A percentile compares a stretch with the other conserved stretches of the same genome.
Conservation (phyloP, 2,888 invertebrate genomes). For the Pollenia amentaria region DNA sequence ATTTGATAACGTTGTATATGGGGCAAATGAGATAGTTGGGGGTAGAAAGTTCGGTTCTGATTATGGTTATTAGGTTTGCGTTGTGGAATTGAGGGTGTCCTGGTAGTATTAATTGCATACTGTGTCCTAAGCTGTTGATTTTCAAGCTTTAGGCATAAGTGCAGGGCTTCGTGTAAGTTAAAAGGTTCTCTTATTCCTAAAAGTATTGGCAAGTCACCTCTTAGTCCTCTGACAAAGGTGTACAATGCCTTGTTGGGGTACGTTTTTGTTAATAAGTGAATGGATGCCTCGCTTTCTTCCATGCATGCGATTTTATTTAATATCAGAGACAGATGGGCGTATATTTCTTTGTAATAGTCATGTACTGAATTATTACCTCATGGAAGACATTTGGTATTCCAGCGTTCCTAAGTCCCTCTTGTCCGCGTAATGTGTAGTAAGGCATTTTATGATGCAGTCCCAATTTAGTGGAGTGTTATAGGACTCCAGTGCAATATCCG, state of each 20-base stretch:
- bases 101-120: not conserved
- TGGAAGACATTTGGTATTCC: conserved; percentile 67
- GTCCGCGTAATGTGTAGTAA: conserved; percentile 64
- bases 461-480: not conserved
- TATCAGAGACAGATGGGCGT: conserved; percentile 8
- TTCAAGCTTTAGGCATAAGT: not conserved
- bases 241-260: not conserved
- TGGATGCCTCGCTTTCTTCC: not conserved
- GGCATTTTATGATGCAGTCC: conserved; percentile 19
- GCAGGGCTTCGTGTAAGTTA: not conserved
- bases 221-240: conserved; percentile 7
- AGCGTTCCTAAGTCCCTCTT: conserved; percentile 9
- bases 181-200: not conserved
- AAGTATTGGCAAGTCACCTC: not conserved
- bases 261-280: not conserved
- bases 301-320: conserved; percentile 7
- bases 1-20: not conserved
- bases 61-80: not conserved
- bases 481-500: not conserved
- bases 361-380: conserved; percentile 38
- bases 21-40: not conserved
- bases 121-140: not conserved
- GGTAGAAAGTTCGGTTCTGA: too few species aligned
- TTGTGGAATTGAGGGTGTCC: not conserved
- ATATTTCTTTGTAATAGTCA: conserved; percentile 54